A percentile compares a stretch with the other conserved stretches of the same genome.
Conservation (phyloP, 2,888 invertebrate species). For the Phaedon cochleariae region DNA sequence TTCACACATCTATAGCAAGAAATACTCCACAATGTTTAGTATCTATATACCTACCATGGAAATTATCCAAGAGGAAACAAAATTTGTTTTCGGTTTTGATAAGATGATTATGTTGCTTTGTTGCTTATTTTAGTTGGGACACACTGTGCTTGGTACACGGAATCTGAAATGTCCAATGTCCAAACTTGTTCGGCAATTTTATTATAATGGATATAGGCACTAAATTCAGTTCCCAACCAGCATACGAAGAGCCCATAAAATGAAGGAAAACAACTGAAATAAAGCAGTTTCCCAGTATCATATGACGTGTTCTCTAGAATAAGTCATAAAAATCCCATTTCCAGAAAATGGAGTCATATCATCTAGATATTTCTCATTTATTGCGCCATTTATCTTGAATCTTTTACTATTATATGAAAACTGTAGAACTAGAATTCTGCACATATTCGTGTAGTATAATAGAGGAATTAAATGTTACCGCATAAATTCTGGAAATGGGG, state of each 20-base stretch:
- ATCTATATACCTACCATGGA: too few species aligned
- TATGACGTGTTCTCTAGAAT: constrained; percentile 48
- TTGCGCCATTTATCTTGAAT: constrained; percentile 50
- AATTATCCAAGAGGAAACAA: too few species aligned
- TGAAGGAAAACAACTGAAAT: constrained; percentile 39
- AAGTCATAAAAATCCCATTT: constrained; percentile 51
- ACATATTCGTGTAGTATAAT: constrained; percentile 35
- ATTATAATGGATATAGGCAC: constrained; percentile 20
- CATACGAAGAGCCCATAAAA: constrained; percentile 23
- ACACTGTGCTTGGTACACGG: too few species aligned
- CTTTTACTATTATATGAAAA: constrained; percentile 48
- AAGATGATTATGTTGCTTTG: too few species aligned
- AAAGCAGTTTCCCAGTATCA: constrained; percentile 48
- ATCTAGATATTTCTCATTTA: constrained; percentile 52
- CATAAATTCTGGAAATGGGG: constrained; percentile 26
- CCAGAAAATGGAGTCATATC: constrained; percentile 52
- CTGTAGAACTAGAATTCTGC: constrained; percentile 36
- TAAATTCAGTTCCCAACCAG: constrained; percentile 21
- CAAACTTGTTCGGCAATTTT: constrained; percentile 18
- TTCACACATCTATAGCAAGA: too few species aligned
- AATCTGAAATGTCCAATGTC: neutral
- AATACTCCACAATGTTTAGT: too few species aligned
- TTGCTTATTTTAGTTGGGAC: too few species aligned
- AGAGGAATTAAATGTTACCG: constrained; percentile 32
- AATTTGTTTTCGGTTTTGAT: too few species aligned